Base-by-base conservation (phyloP, 2,113 vertebrate genomes). In the Bubo scandiacus region DNA sequence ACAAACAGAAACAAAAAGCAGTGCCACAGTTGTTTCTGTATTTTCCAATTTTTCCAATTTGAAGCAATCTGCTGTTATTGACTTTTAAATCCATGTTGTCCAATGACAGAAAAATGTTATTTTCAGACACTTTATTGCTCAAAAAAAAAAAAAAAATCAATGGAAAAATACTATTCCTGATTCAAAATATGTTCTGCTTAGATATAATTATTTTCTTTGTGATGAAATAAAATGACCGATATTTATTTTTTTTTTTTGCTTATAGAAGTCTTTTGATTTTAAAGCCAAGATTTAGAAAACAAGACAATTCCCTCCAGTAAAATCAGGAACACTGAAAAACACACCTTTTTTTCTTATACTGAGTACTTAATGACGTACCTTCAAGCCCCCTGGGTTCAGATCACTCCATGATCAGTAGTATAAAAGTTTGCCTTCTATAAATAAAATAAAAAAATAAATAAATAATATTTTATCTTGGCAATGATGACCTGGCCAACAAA, bases 31-130 rank as follows among this genome's bases (percentile, higher is more conserved):
- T 92, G 38, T 84, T 96, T 86, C 32, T 97, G 73, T 70, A 79
- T 91, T 96, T 97, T 97, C 59, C 87, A 95, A 73, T 96, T 91
- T 96, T 97, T 97, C 59, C 87, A 95, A 73, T 96, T 86, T 91
- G 83, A 94, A 82, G 82, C 90, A 96, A 96, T 97, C 89, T 86
- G 68, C 88, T 93, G 61, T 91, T 97, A 97, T 94, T 97, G 94
- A 95, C 97, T 97, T 96, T 81, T 97, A 97, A 81, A 97, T 96
- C 96, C 57, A 17, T 73, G 81, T 79, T 80, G 57, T 92, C 57
- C 90, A 96, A 95, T 92, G 73, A 91, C 21, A 36, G 32, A 90
- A 90, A 86, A 94, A 96, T 77, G 57, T 92, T 84, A 67, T 65
- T 95, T 95, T 95, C 95, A 96, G 68, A 54, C 43, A 73, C 34